A percentile compares a stretch with the other conserved stretches of the same genome.
Conservation (phyloP, 2,797 vertebrate genomes). For the Sciurus carolinensis region DNA sequence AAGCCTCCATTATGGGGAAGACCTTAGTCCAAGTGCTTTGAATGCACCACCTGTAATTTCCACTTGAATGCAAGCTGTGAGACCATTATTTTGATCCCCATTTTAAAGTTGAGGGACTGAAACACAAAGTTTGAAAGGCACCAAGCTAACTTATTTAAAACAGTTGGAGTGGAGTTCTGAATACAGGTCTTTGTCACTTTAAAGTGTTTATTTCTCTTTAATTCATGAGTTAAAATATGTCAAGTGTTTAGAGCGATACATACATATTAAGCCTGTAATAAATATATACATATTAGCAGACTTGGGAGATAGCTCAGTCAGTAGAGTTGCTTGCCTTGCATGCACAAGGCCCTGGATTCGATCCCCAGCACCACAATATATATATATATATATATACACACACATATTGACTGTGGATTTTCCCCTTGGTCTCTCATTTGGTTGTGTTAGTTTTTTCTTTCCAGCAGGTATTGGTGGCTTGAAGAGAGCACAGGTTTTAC, state of each 20-base stretch:
- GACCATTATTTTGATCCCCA: not conserved
- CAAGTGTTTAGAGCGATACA: not conserved
- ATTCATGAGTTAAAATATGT: not conserved
- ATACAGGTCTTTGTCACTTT: not conserved
- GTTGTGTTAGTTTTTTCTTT: constrained; percentile 39
- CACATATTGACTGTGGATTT: not conserved
- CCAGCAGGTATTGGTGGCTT: not conserved
- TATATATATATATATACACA: not conserved
- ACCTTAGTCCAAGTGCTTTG: not conserved
- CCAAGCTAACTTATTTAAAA: not conserved
- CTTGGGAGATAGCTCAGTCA: no score
- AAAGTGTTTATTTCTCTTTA: not conserved
- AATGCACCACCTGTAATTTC: not conserved
- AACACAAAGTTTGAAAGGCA: not conserved
- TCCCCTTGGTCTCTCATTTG: not conserved
- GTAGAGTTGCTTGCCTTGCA: no score
- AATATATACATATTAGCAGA: no score
- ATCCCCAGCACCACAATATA: no score
- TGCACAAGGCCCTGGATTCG: no score
- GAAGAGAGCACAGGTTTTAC: constrained; percentile 9
- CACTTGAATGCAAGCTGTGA: not conserved
- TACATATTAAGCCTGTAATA: constrained; percentile 4
- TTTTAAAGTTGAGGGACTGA: not conserved
- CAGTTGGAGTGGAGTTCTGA: not conserved
- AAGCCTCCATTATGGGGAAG: not conserved